Conservation (phyloP, 2,888 invertebrate species). For the Malthinus flaveolus region DNA sequence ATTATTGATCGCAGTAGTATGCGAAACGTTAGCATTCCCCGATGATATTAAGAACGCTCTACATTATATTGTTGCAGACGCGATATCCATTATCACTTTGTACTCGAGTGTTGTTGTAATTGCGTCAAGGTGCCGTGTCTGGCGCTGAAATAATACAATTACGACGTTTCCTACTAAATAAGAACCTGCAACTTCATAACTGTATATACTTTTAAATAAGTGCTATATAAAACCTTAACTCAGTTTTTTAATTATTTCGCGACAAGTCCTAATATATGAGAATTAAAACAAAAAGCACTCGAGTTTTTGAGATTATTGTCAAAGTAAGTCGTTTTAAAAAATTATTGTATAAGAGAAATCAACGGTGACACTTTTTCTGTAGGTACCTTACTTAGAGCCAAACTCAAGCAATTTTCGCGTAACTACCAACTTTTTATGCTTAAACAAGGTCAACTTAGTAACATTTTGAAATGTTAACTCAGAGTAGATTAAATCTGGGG, state of each 20-base stretch:
- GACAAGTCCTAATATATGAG: neutral
- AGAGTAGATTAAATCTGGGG: no score
- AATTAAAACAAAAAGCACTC: neutral
- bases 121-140: slow-evolving; percentile 42
- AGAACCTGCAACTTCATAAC: slow-evolving; percentile 7
- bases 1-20: slow-evolving; percentile 25
- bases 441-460: no score
- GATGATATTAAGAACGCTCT: slow-evolving; percentile 30
- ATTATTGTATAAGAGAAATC: no score
- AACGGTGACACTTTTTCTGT: no score
- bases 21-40: slow-evolving; percentile 23
- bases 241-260: no score
- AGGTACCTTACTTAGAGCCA: no score
- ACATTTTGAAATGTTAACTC: no score
- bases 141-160: slow-evolving; percentile 41
- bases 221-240: neutral
- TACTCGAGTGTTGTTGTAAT: slow-evolving; percentile 42
- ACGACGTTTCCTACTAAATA: slow-evolving; percentile 31
- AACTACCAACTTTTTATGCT: no score
- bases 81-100: slow-evolving; percentile 40
- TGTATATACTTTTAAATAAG: neutral
- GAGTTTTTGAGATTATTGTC: no score
- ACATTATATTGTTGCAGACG: slow-evolving; percentile 40
- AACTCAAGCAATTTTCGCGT: no score
- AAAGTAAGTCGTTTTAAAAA: no score